phyloP scores from a whole-genome alignment of 2,888 invertebrate species.

The Drosophila antonietae region DNA sequence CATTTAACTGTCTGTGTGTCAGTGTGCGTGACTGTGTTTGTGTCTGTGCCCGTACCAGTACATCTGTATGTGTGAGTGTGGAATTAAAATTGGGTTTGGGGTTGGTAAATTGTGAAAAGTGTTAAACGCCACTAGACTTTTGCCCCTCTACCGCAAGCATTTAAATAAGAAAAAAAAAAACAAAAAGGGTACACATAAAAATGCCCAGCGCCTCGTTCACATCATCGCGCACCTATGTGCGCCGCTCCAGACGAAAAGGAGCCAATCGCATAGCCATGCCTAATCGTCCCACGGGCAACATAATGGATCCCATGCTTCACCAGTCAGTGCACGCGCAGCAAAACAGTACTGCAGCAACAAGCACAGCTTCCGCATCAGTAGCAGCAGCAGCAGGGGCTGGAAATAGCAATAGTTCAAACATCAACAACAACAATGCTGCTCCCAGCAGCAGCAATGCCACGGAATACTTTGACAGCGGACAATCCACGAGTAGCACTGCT shows the following conservation, averaged over 20 bases:
- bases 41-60: conserved; percentile 18
- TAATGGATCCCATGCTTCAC: conserved; percentile 89
- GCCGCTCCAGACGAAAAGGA: conserved; percentile 96
- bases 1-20: conserved; percentile 34
- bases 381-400: conserved; percentile 19
- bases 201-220: conserved; percentile 98
- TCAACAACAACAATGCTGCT: conserved; percentile 10
- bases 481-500: conserved; percentile 54
- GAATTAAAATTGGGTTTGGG: conserved; percentile 62
- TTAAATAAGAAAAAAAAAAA: neutral
- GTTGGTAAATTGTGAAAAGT: conserved; percentile 74
- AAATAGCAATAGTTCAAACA: conserved; percentile 16
- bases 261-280: conserved; percentile 89
- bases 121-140: conserved; percentile 42
- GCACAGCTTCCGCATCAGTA: conserved; percentile 31
- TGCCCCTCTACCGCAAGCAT: conserved; percentile 10
- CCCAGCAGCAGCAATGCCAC: conserved; percentile 54
- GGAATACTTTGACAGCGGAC: conserved; percentile 70
- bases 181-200: conserved; percentile 47
- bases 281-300: conserved; percentile 84
- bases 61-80: conserved; percentile 50
- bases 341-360: conserved; percentile 42
- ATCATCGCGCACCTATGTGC: conserved; percentile 95
- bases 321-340: conserved; percentile 86
- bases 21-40: neutral